Evolutionary conservation across 2,888 invertebrate species (phyloP).

Genomic region (Nycteola revayana): DNA sequence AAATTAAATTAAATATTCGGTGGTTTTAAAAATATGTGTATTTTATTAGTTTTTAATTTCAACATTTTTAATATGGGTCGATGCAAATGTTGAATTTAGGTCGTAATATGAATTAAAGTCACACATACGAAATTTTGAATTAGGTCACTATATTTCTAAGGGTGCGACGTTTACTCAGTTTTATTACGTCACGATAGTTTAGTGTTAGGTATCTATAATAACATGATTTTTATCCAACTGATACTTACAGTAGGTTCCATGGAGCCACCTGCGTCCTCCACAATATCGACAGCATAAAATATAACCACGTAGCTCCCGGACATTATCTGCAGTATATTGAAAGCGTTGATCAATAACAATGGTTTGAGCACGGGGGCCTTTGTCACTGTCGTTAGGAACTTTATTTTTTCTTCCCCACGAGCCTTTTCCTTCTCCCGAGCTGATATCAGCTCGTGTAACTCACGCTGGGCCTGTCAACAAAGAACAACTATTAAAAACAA

Average conservation of each 20-base stretch:
- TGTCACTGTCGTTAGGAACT: conserved; percentile 77
- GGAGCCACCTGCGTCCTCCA: conserved; percentile 81
- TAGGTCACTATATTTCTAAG: too few relatives aligned
- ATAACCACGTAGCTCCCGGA: conserved; percentile 90
- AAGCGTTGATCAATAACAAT: conserved; percentile 86
- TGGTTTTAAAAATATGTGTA: too few relatives aligned
- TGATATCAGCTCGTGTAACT: conserved; percentile 83
- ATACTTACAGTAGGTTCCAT: conserved; percentile 59
- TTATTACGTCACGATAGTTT: too few relatives aligned
- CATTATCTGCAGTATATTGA: conserved; percentile 87
- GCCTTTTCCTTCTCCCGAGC: conserved; percentile 83
- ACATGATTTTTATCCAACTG: too few relatives aligned
- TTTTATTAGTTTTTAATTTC: too few relatives aligned
- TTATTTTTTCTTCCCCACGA: conserved; percentile 64
- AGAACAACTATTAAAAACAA: background rate
- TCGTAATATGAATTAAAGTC: too few relatives aligned
- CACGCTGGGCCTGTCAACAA: conserved; percentile 77
- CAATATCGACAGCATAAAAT: conserved; percentile 89
- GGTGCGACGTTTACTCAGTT: too few relatives aligned
- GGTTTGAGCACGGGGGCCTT: conserved; percentile 86
- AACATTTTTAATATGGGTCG: too few relatives aligned
- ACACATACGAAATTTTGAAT: too few relatives aligned
- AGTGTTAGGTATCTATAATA: too few relatives aligned
- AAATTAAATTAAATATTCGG: too few relatives aligned
- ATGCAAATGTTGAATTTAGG: too few relatives aligned